Evolutionary conservation across 1,140 invertebrate genomes (phyloP).

Genomic region (Solenopsis invicta): DNA sequence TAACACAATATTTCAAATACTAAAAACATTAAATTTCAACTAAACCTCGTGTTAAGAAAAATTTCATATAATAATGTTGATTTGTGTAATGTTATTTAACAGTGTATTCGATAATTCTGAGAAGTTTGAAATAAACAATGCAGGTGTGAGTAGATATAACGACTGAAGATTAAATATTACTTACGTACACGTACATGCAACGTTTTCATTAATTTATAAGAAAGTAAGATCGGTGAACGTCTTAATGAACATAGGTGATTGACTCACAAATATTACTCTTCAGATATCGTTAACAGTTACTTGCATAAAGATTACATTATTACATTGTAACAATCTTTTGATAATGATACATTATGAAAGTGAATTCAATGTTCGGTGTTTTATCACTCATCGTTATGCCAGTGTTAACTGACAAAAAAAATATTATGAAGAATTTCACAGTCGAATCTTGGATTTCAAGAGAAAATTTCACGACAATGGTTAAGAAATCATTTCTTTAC

Average conservation of each 20-base stretch:
- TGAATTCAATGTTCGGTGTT: not conserved
- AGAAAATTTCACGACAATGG: slow-evolving; percentile 63
- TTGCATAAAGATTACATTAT: not conserved
- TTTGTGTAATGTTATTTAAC: not conserved
- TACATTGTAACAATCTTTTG: not conserved
- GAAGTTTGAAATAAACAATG: not conserved
- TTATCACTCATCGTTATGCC: not conserved
- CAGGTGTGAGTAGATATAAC: not conserved
- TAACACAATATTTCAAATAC: not conserved
- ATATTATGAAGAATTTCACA: slow-evolving; percentile 17
- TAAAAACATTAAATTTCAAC: not conserved
- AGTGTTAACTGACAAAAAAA: not conserved
- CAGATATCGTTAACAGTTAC: not conserved
- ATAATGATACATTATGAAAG: slow-evolving; percentile 6
- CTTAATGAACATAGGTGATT: not conserved
- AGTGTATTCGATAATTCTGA: not conserved
- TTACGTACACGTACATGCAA: not conserved
- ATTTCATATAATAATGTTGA: not conserved
- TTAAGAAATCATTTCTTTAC: slow-evolving; percentile 66
- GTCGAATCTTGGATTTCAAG: slow-evolving; percentile 70
- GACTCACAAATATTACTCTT: no score
- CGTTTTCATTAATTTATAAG: not conserved
- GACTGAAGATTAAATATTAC: not conserved
- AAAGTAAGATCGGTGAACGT: no score
- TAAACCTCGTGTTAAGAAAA: not conserved